Evolutionary conservation across 2,113 vertebrate species (phyloP).

Genomic region (Pollimyrus isidori): DNA sequence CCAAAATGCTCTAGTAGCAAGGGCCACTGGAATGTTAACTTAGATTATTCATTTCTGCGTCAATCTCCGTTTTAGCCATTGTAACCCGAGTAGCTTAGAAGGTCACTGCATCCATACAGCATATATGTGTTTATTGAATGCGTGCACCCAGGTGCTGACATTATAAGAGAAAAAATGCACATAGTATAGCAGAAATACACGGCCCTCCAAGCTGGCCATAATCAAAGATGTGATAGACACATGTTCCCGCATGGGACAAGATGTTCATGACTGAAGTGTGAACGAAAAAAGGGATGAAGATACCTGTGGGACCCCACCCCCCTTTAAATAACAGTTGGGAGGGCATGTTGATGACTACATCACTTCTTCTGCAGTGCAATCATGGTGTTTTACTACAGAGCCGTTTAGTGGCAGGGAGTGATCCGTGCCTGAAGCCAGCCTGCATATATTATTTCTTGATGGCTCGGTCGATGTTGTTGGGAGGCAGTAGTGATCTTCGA

Average conservation of each 20-base stretch:
- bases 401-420: not conserved
- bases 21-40: not conserved
- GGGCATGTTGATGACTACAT: not conserved
- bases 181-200: not conserved
- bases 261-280: not conserved
- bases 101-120: not conserved
- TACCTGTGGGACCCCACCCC: not conserved
- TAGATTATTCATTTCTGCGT: not conserved
- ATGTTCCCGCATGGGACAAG: not conserved
- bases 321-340: not conserved
- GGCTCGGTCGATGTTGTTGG: not conserved
- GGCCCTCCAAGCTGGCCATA: not conserved
- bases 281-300: not conserved
- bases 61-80: not conserved
- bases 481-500: not conserved
- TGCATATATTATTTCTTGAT: not conserved
- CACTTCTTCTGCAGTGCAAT: not conserved
- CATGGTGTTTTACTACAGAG: not conserved
- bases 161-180: not conserved
- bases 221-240: not conserved
- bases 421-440: not conserved
- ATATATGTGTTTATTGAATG: not conserved
- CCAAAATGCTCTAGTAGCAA: not conserved
- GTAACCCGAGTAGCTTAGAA: not conserved
- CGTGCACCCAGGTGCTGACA: not conserved